Percentiles rank a stretch among this genome's conserved stretches.
Conservation (phyloP, 1,140 invertebrate species). For the Drosophila prosaltans region DNA sequence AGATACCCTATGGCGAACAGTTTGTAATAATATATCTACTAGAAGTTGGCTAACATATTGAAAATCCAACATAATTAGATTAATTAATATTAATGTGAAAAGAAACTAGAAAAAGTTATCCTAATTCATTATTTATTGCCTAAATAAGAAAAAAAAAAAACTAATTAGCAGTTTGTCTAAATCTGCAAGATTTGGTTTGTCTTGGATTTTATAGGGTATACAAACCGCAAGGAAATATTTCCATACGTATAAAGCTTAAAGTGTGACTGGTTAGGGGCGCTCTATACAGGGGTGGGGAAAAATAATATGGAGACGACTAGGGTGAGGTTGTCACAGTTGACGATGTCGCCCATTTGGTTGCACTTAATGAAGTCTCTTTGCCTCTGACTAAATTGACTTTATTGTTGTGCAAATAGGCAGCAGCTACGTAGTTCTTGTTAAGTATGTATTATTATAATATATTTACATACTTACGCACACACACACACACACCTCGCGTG, state of each 20-base stretch:
- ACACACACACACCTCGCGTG: neutral
- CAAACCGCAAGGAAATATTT: conserved; percentile 49
- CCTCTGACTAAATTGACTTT: conserved; percentile 76
- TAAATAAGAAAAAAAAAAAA: too few species aligned
- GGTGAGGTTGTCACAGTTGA: conserved; percentile 23
- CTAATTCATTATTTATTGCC: too few species aligned
- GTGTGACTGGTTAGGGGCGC: conserved; percentile 25
- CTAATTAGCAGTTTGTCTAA: too few species aligned
- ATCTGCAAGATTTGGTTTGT: too few species aligned
- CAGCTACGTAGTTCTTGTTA: conserved; percentile 46
- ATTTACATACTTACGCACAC: conserved; percentile 50
- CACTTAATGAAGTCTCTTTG: conserved; percentile 69
- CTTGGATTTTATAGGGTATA: neutral
- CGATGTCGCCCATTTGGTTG: conserved; percentile 67
- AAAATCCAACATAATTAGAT: too few species aligned
- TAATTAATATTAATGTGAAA: too few species aligned
- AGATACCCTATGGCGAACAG: neutral
- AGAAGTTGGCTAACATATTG: too few species aligned
- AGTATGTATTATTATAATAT: conserved; percentile 77
- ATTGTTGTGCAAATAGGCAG: conserved; percentile 75
- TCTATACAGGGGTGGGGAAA: neutral
- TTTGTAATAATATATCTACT: neutral
- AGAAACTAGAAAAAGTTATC: too few species aligned
- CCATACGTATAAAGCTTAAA: conserved; percentile 33
- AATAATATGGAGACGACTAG: conserved; percentile 6